Conservation (phyloP, 2,113 vertebrate genomes). For the Baryphthengus martii region DNA sequence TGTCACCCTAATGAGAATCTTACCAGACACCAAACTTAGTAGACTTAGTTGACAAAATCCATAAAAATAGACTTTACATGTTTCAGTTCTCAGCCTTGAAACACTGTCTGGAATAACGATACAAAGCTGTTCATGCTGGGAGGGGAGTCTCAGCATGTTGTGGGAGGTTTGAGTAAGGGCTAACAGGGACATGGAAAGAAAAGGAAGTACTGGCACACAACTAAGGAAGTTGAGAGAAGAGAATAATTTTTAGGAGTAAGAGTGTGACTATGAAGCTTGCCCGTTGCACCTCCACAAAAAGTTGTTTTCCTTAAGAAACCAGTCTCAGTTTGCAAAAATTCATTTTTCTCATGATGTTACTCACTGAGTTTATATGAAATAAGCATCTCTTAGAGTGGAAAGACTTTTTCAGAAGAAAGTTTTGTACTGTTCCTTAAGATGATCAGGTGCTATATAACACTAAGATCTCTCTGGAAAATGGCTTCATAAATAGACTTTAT, state of each 20-base stretch:
- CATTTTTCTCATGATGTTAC: not conserved
- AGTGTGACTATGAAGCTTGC: not conserved
- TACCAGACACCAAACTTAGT: not conserved
- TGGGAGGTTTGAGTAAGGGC: not conserved
- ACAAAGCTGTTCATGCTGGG: not conserved
- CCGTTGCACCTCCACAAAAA: not conserved
- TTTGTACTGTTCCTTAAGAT: not conserved
- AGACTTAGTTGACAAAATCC: not conserved
- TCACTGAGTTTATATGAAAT: not conserved
- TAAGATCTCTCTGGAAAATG: not conserved
- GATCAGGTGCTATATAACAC: not conserved
- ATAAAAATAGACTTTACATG: not conserved
- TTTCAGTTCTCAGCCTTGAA: not conserved
- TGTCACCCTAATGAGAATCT: not conserved
- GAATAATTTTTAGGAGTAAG: not conserved
- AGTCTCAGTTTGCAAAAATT: not conserved
- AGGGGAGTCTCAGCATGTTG: rapidly evolving
- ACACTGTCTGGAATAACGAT: not conserved
- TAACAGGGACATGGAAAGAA: not conserved
- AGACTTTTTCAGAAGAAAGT: not conserved
- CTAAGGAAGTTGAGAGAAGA: not conserved
- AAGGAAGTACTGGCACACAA: not conserved
- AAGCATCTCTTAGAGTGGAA: not conserved
- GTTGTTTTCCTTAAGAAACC: not conserved
- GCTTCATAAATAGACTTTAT: not conserved